Base-by-base conservation (phyloP, 1,140 invertebrate species). In the Drosophila biarmipes region DNA sequence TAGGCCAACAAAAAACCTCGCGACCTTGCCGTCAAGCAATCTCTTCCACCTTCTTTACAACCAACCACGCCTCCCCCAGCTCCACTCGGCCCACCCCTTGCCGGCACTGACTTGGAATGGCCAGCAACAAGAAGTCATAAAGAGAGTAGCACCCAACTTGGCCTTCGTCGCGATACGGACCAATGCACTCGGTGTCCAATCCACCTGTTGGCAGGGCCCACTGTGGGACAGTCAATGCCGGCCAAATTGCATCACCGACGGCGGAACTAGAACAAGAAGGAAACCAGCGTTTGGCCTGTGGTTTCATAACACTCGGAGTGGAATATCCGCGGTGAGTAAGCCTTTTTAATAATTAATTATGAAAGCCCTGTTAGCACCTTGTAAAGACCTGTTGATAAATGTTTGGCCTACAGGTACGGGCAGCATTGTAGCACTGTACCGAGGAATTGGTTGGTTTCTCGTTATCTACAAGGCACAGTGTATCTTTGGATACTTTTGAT, bases 21-120 rank as follows among this genome's bases (percentile, higher is more conserved):
- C 66, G 82, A 87, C 81, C 81, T 86, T 86, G 81, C 69, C 73
- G 53, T 34, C 51, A 62, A 49, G 40, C 54, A 57, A 51, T 53
- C 38, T 61, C 37, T 45, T 42, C 35, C 19, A 35, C 45, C 55
- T 59, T 37, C 64, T 34, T 51, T 56, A 31, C 35, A 43, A 31
- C 17, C 17, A 17, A 15, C 35, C 35, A 37, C 14, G 35, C 35
- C 35, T 11, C 29, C 35, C 12, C 35, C 11, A 37, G 35, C 11
- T 14, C 45, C 17, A 14, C 19, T 49, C 43, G 35, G 64, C 46
- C 19, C 57, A 19, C 40, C 53, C 34, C 54, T 27, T 27, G 35
- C 64, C 61, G 46, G 59, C 64, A 52, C 29, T 31, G 49, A 63
- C n/a, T 29, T 45, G 43, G 40, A 64, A 45, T 61, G 29, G 29